Base-by-base conservation (phyloP, 1,140 invertebrate species). In the Lepidurus couesii region DNA sequence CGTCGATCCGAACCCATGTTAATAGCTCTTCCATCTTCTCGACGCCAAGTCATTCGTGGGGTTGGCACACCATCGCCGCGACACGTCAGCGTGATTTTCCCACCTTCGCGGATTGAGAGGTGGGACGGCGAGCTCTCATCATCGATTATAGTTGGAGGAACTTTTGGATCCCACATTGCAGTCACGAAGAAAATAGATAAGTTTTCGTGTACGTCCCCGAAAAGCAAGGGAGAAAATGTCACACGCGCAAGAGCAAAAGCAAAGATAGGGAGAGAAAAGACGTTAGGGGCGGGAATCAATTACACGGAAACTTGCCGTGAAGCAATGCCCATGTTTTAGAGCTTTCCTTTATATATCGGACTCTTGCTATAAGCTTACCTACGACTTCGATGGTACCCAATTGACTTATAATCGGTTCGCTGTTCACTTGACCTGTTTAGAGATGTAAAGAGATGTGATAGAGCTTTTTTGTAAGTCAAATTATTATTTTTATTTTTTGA, bases 331-430 rank as follows among this genome's bases (percentile, higher is more conserved):
- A 13, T 7, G 21, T 65, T 65, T 65, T n/a, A 13, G 53, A 65
- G 53, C 13, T 65, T 42, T 75, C 13, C 24, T 75, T 75, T 21
- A 13, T 1, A 75, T 42, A 16, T 21, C 42, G 13, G 43, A 44
- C 13, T 21, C 1, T 11, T 9, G 10, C 10, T 75, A 16, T 75
- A 44, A 79, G 89, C 92, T 91, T 85, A 97, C 96, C 95, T 75
- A 96, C 93, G 80, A 98, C 94, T 88, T 97, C 92, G 7, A 98
- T 88, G 84, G 94, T 96, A 78, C 95, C 96, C 10, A 95, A 92
- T 89, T 95, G 94, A 83, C 92, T 95, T 80, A 96, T 96, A 93
- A 97, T 96, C 0, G 95, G 95, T 84, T 95, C 94, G n/a, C 95
- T 95, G 85, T 97, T 97, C 77, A 97, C 91, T 88, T 95, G 93